Percentiles rank a stretch among this genome's conserved stretches.
phyloP scores from a whole-genome alignment of 2,888 invertebrate species.

The Drosophila lutescens region DNA sequence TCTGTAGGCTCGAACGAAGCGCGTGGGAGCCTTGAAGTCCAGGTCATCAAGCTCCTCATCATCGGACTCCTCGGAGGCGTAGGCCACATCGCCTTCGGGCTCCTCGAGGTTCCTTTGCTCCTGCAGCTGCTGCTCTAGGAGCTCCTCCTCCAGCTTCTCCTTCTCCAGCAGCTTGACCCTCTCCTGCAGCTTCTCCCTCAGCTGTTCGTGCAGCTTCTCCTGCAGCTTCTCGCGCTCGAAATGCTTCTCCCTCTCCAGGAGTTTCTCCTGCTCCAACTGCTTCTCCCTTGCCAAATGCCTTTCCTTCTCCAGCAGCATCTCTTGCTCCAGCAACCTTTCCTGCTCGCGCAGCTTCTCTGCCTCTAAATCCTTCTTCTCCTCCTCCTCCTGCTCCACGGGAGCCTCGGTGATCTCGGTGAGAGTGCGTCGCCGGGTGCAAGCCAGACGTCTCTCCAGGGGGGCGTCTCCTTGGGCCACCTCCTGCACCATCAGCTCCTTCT shows the following conservation, averaged over 20 bases:
- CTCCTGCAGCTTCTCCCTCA: slow-evolving; percentile 15
- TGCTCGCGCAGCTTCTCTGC: slow-evolving; percentile 4
- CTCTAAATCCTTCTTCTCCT: slow-evolving; percentile 28
- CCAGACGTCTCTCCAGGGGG: slow-evolving; percentile 51
- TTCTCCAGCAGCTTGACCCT: slow-evolving; percentile 1
- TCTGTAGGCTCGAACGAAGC: slow-evolving; percentile 83
- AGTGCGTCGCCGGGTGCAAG: slow-evolving; percentile 56
- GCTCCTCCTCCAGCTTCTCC: slow-evolving; percentile 1
- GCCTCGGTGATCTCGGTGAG: slow-evolving; percentile 68
- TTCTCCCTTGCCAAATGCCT: slow-evolving; percentile 1
- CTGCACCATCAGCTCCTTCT: slow-evolving; percentile 21
- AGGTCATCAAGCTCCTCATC: slow-evolving; percentile 51
- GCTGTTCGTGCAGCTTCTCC: slow-evolving; percentile 14
- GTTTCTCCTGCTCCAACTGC: slow-evolving; percentile 14
- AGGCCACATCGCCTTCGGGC: slow-evolving; percentile 55
- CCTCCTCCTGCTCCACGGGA: slow-evolving; percentile 39
- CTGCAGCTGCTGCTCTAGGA: background rate
- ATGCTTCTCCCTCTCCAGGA: slow-evolving; percentile 12
- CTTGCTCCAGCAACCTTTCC: slow-evolving; percentile 9
- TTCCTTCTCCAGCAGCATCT: slow-evolving; percentile 6
- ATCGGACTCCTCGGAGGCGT: slow-evolving; percentile 59
- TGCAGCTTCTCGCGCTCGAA: slow-evolving; percentile 16
- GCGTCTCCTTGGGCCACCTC: slow-evolving; percentile 25
- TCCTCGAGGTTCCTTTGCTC: background rate
- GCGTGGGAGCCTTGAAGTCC: slow-evolving; percentile 78